Conservation (phyloP, 1,140 invertebrate genomes). For the Spodoptera frugiperda region DNA sequence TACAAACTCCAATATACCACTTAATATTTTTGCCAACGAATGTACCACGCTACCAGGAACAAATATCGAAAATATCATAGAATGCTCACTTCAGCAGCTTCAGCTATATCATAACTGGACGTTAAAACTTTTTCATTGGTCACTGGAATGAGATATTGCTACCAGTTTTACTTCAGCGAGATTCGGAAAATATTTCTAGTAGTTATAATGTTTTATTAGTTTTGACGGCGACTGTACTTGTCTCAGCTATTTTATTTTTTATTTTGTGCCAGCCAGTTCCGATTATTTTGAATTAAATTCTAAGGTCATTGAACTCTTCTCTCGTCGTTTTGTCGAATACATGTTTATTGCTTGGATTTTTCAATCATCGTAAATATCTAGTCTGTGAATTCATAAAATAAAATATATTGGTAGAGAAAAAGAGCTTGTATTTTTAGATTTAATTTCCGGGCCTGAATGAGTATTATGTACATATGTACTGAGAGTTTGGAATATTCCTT, state of each 20-base stretch:
- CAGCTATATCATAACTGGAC: conserved; percentile 50
- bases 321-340: background rate
- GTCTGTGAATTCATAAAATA: no score
- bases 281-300: background rate
- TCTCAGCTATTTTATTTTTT: background rate
- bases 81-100: conserved; percentile 35
- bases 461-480: no score
- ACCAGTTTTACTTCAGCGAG: conserved; percentile 23
- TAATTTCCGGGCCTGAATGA: no score
- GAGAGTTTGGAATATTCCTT: no score
- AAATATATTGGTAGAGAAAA: no score
- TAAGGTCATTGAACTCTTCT: background rate
- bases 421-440: no score
- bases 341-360: no score
- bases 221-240: background rate
- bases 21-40: background rate
- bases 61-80: conserved; percentile 43
- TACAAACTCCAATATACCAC: background rate
- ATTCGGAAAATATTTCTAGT: conserved; percentile 20
- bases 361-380: no score
- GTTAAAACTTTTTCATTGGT: conserved; percentile 66
- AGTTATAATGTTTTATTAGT: conserved; percentile 19
- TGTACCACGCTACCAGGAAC: background rate
- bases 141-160: conserved; percentile 31
- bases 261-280: background rate